phyloP scores from a whole-genome alignment of 2,888 invertebrate species.

The Scaptomyza polygonia region DNA sequence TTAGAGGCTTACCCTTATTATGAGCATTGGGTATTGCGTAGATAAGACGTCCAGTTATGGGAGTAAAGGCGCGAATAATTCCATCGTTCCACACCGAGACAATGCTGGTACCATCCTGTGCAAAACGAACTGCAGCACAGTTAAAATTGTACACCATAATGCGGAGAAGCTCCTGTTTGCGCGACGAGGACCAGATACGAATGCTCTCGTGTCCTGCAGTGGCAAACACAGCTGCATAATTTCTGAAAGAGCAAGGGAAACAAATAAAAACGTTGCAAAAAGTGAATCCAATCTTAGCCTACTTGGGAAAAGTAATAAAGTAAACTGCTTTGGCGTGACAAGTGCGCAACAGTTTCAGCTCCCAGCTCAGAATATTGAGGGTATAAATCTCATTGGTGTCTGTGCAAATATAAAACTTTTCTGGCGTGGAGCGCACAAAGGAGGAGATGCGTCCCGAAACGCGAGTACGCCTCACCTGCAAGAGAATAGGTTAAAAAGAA shows the following conservation, averaged over 20 bases:
- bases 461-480: constrained; percentile 84
- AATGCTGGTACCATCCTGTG: constrained; percentile 91
- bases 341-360: constrained; percentile 89
- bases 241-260: constrained; percentile 84
- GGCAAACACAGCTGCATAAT: constrained; percentile 93
- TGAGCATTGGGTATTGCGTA: constrained; percentile 95
- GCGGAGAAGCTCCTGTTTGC: constrained; percentile 91
- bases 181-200: constrained; percentile 92
- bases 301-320: constrained; percentile 92
- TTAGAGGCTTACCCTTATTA: constrained; percentile 86
- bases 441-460: constrained; percentile 91
- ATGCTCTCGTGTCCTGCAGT: constrained; percentile 94
- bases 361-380: constrained; percentile 89
- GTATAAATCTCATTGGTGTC: constrained; percentile 92
- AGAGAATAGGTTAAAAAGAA: too few species aligned
- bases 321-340: constrained; percentile 93
- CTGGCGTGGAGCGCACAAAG: constrained; percentile 86
- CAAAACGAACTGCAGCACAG: constrained; percentile 91
- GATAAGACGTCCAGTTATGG: constrained; percentile 91
- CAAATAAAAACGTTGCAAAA: too few species aligned
- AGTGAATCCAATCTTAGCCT: constrained; percentile 83
- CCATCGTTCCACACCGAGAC: constrained; percentile 94
- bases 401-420: constrained; percentile 90
- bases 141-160: constrained; percentile 94
- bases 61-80: constrained; percentile 91